phyloP scores from a whole-genome alignment of 2,797 vertebrate genomes.

The Ptychadena robeensis region DNA sequence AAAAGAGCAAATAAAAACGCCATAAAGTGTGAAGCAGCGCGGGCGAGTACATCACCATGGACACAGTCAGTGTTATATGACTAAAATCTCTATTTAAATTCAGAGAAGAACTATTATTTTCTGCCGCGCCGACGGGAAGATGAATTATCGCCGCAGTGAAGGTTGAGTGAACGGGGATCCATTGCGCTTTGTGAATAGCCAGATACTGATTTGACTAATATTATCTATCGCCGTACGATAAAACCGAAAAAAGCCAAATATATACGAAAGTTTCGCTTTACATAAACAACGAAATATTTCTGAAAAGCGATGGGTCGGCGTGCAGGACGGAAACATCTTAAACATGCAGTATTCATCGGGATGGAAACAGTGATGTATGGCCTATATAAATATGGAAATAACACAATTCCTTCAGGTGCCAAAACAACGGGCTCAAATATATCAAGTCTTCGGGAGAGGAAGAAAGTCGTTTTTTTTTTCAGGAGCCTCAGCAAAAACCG shows the following conservation, averaged over 20 bases:
- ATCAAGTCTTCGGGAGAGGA: constrained; percentile 15
- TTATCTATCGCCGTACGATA: background rate
- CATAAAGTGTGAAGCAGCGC: background rate
- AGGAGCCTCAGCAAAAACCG: background rate
- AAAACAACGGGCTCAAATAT: constrained; percentile 32
- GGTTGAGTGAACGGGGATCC: background rate
- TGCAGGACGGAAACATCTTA: background rate
- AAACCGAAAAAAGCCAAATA: constrained; percentile 8
- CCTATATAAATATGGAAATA: constrained; percentile 44
- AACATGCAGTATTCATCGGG: constrained; percentile 29
- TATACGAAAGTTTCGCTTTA: background rate
- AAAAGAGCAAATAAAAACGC: background rate
- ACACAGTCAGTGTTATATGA: constrained; percentile 1
- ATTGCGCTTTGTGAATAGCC: constrained; percentile 1
- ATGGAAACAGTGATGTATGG: constrained; percentile 41
- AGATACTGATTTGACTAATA: background rate
- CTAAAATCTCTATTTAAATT: constrained; percentile 9
- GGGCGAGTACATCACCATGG: constrained; percentile 5
- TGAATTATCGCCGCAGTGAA: background rate
- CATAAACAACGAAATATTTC: constrained; percentile 9
- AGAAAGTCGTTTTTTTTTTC: constrained; percentile 5
- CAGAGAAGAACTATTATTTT: constrained; percentile 14
- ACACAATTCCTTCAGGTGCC: constrained; percentile 35
- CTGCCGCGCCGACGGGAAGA: background rate
- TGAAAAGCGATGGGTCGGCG: background rate